phyloP scores from a whole-genome alignment of 1,140 invertebrate species.

The Diprion similis region DNA sequence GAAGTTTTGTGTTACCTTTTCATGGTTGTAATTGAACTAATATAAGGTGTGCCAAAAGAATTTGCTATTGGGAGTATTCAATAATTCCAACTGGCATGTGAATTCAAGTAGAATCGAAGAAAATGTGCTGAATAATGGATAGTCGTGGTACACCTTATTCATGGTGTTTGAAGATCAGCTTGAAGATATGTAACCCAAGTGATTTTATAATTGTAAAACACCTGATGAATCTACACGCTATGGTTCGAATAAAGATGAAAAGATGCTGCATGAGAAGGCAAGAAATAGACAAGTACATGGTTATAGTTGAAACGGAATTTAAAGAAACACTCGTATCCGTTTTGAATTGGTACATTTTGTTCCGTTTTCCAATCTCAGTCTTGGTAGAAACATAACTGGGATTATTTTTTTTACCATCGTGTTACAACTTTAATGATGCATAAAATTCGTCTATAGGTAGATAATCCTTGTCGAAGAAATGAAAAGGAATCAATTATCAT shows the following conservation, averaged over 20 bases:
- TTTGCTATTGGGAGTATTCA: neutral
- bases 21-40: neutral
- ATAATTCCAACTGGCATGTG: neutral
- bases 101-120: too few relatives aligned
- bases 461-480: neutral
- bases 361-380: too few relatives aligned
- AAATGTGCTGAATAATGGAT: neutral
- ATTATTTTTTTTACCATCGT: too few relatives aligned
- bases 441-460: neutral
- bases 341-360: too few relatives aligned
- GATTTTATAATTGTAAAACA: neutral
- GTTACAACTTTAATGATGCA: neutral
- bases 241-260: neutral
- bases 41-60: constrained; percentile 7
- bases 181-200: neutral
- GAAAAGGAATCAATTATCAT: neutral
- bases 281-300: neutral
- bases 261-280: neutral
- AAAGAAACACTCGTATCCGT: too few relatives aligned
- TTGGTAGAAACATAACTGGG: too few relatives aligned
- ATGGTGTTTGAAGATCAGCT: neutral
- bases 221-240: neutral
- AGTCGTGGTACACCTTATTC: constrained; percentile 1
- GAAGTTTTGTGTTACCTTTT: constrained; percentile 1
- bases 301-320: neutral